A percentile compares a stretch with the other conserved stretches of the same genome.
phyloP scores from a whole-genome alignment of 2,113 vertebrate species.

The Zosterops pallidus region DNA sequence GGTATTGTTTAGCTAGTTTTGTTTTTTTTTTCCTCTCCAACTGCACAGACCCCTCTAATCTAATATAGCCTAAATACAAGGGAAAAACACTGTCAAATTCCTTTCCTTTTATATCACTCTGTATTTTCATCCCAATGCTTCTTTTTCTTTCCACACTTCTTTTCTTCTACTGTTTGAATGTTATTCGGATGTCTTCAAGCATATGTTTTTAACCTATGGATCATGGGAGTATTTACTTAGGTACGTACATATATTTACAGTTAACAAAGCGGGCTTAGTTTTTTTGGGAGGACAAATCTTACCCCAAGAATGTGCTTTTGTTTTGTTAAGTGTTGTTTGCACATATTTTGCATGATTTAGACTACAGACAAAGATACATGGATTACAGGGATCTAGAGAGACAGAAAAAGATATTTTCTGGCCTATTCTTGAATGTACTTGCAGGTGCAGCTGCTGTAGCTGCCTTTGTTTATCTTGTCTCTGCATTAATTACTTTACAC shows the following conservation, averaged over 20 bases:
- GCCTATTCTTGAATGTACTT: background rate
- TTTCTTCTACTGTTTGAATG: background rate
- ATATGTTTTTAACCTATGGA: background rate
- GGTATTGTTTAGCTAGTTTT: background rate
- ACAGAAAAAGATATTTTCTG: background rate
- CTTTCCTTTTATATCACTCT: background rate
- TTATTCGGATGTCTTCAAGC: background rate
- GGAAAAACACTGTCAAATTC: background rate
- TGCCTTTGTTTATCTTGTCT: background rate
- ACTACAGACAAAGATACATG: background rate
- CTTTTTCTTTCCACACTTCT: background rate
- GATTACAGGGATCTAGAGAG: background rate
- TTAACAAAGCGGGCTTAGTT: background rate
- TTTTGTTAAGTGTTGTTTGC: background rate
- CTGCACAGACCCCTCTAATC: background rate
- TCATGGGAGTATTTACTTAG: background rate
- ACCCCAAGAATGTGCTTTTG: background rate
- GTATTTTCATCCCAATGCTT: background rate
- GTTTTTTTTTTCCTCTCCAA: background rate
- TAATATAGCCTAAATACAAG: background rate
- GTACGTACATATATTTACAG: background rate
- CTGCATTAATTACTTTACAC: background rate
- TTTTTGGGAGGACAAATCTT: background rate
- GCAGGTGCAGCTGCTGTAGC: background rate
- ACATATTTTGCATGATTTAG: background rate